Evolutionary conservation across 1,140 invertebrate species (phyloP).

Genomic region (Chionoecetes opilio): DNA sequence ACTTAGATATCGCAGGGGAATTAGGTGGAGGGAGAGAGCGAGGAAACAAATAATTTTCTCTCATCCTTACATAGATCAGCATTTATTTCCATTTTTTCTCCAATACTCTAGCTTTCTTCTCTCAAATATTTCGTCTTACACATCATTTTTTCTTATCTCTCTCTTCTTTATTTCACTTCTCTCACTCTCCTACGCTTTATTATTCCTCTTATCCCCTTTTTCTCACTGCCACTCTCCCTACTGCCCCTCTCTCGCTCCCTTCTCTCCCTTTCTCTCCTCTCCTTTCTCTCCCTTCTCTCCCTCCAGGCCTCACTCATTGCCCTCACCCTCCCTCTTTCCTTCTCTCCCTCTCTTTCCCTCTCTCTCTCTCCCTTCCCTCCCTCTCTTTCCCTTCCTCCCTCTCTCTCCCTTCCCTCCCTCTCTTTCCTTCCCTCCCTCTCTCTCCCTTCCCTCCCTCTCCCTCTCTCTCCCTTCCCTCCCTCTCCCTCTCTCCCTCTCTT

Average conservation of each 20-base stretch:
- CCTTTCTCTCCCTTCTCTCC: not conserved
- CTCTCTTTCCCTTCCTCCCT: not conserved
- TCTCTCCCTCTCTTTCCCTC: not conserved
- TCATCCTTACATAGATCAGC: no score
- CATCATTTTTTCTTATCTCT: no score
- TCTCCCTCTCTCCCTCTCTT: not conserved
- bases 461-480: not conserved
- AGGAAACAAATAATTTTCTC: no score
- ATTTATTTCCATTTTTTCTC: no score
- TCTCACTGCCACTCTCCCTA: slow-evolving; percentile 47
- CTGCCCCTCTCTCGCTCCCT: slow-evolving; percentile 46
- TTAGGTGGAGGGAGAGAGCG: no score
- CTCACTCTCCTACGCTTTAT: not conserved
- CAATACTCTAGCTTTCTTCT: no score
- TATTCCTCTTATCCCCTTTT: not conserved
- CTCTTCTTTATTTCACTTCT: no score
- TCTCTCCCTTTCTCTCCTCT: slow-evolving; percentile 15
- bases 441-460: not conserved
- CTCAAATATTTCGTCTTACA: no score
- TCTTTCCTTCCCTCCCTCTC: not conserved
- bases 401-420: not conserved
- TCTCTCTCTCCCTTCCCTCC: not conserved
- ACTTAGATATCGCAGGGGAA: no score
- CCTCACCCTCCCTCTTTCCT: not conserved
- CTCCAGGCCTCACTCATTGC: not conserved